Evolutionary conservation across 2,888 invertebrate species (phyloP).

Genomic region (Laothoe populi): DNA sequence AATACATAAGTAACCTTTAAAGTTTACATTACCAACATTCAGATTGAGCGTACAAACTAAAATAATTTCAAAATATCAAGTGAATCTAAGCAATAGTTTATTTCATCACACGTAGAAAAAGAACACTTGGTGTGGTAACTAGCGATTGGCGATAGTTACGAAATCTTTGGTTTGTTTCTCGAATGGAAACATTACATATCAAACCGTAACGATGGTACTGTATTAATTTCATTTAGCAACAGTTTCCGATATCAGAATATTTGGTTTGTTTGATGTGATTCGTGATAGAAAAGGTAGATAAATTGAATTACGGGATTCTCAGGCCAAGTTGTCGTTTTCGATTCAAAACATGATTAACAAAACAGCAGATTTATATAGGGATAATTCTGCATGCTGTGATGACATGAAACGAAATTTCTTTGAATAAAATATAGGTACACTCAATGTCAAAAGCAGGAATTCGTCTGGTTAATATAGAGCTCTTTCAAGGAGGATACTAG

Average conservation of each 20-base stretch:
- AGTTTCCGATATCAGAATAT: background rate
- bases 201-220: constrained; percentile 19
- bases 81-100: constrained; percentile 17
- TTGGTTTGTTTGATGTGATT: no score
- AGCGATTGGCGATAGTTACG: constrained; percentile 13
- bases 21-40: background rate
- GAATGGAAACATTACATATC: constrained; percentile 3
- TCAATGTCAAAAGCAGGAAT: no score
- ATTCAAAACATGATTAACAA: no score
- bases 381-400: no score
- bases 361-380: no score
- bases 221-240: background rate
- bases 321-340: no score
- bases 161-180: constrained; percentile 11
- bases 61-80: constrained; percentile 18
- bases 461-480: no score
- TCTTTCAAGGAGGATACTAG: no score
- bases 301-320: no score
- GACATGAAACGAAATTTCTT: no score
- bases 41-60: background rate
- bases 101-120: constrained; percentile 14
- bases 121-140: constrained; percentile 14
- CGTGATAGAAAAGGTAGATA: no score
- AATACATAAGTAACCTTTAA: background rate
- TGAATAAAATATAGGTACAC: no score